Conservation (phyloP, 1,140 invertebrate species). For the Oryzaephilus surinamensis region DNA sequence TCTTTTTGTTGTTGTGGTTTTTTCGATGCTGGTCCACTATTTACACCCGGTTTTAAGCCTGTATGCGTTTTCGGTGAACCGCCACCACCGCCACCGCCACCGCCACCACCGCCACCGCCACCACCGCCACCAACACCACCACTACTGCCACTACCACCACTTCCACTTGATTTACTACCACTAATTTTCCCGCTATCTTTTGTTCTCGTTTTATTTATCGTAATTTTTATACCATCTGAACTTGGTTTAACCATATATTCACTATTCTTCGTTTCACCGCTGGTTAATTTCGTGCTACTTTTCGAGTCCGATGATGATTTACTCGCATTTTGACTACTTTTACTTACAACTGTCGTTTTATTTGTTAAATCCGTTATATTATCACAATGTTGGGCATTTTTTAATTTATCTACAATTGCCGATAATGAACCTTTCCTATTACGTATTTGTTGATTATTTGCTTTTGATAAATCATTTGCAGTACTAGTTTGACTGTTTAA, state of each 20-base stretch:
- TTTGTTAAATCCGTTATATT: conserved; percentile 30
- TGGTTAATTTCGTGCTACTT: conserved; percentile 41
- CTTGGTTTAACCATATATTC: conserved; percentile 82
- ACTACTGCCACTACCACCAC: conserved; percentile 9
- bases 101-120: conserved; percentile 11
- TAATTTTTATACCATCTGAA: conserved; percentile 78
- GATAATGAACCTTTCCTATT: conserved; percentile 69
- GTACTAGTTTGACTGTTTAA: conserved; percentile 17
- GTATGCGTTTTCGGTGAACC: conserved; percentile 69
- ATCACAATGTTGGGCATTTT: conserved; percentile 57
- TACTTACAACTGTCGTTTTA: not conserved
- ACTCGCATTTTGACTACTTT: conserved; percentile 28
- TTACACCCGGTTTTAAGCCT: conserved; percentile 73
- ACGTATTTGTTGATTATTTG: conserved; percentile 41
- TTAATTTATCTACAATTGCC: conserved; percentile 78
- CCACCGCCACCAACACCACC: not conserved
- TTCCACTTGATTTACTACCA: conserved; percentile 23
- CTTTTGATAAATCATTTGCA: conserved; percentile 33
- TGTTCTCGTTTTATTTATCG: conserved; percentile 74
- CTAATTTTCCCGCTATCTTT: conserved; percentile 44
- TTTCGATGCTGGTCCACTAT: conserved; percentile 67
- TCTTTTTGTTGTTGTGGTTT: conserved; percentile 53
- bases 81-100: conserved; percentile 10
- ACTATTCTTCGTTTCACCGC: conserved; percentile 55
- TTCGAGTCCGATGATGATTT: conserved; percentile 14